Evolutionary conservation across 2,113 vertebrate genomes (phyloP).

Genomic region (Muntiacus muntjak): DNA sequence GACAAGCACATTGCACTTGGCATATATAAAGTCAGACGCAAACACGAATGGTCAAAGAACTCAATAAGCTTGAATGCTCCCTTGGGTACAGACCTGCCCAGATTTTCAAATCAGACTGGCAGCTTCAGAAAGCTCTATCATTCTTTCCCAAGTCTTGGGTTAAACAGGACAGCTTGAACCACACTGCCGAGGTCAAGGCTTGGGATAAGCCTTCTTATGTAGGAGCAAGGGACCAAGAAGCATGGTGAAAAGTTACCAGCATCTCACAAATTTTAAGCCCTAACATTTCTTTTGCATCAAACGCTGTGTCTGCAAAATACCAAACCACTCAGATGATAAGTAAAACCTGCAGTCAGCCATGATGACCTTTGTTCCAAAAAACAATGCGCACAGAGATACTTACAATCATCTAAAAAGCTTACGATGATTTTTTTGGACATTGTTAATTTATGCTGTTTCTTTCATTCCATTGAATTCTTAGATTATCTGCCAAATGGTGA

Average conservation of each 20-base stretch:
- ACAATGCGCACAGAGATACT: neutral
- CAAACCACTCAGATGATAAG: neutral
- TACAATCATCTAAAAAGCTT: neutral
- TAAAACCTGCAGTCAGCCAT: neutral
- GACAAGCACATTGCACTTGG: neutral
- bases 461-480: neutral
- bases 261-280: neutral
- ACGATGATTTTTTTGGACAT: neutral
- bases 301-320: neutral
- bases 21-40: neutral
- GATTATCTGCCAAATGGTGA: neutral
- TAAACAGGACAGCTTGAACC: neutral
- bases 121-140: neutral
- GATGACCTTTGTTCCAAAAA: neutral
- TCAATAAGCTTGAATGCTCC: neutral
- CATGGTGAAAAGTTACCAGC: neutral
- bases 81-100: neutral
- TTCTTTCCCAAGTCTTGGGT: neutral
- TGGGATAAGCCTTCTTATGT: neutral
- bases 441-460: neutral
- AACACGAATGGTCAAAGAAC: neutral
- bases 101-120: neutral
- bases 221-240: neutral
- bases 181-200: neutral
- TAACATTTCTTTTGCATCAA: neutral